Evolutionary conservation across 2,113 vertebrate species (phyloP), one percentile per base, ranked within the genome.

Genomic region (Rostratula benghalensis): DNA sequence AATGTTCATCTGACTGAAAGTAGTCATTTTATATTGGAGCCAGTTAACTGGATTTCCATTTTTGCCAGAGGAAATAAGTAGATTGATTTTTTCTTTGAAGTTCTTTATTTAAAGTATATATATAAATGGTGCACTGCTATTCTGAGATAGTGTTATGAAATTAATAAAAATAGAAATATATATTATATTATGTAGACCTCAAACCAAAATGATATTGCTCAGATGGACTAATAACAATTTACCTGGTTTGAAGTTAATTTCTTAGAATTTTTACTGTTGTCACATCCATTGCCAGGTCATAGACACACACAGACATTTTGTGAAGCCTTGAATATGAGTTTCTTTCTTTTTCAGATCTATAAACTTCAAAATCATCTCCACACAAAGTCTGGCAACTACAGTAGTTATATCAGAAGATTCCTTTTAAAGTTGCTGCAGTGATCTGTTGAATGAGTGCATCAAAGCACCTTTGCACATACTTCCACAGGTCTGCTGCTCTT

Each of bases 41-140:
- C 23, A 43, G 31, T 22, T 71, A 8, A n/a, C 13, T 67, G 14
- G 11, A 75, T 51, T 74, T 87, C 37, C 12, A 17, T 27, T 87
- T 41, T 39, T 67, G 20, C 43, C 53, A 70, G 23, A 14, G 6
- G 10, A 8, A 78, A 75, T 13, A 87, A 89, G 84, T 5, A 59
- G 4, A 65, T n/a, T 25, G 16, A 31, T 60, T 57, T 3, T 24
- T 76, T 76, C 20, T 86, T 64, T 51, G 16, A 81, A 91, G 25
- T 1, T 0, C 10, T 70, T 74, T 59, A n/a, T 87, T 63, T 89
- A 33, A 81, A 78, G 17, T 45, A 20, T 2, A 5, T 50, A 9
- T 2, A 0, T 53, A 67, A 81, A 59, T 1, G 0, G 8, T 48
- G 2, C 3, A 23, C 25, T 71, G 45, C 4, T 67, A 33, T 84